Evolutionary conservation across 2,797 vertebrate genomes (phyloP), one percentile per base, ranked within the genome.

Genomic region (Merluccius polli): DNA sequence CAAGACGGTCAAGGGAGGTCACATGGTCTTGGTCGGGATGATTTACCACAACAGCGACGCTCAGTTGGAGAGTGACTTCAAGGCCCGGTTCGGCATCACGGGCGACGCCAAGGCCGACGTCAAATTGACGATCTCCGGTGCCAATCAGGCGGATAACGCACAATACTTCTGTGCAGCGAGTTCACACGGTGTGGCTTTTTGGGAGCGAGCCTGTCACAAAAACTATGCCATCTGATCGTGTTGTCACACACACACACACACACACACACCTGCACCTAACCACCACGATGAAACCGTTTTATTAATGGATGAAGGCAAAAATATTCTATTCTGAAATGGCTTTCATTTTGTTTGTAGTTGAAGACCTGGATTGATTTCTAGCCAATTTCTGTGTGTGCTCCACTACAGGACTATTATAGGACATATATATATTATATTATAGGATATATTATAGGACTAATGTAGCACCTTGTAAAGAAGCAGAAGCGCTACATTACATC

Each of bases 11-110:
- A 18, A 31, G 67, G 73, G 69, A 72, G 76, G 44, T 15, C 75
- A n/a, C 6, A 32, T 2, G 7, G 2, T 83, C 41, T 69, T 90
- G 73, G 16, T 48, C 44, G 44, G 44, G 44, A 48, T 18, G 44
- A 48, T 48, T 48, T 48, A 48, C 16, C 44, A 21, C 44, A 21
- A 48, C 16, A 21, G 1, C 4, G 44, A 6, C 4, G 44, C 44
- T 13, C 44, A 48, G 44, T 3, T 21, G 44, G 44, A 48, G 44
- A 18, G 16, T 18, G 44, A 6, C 12, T 48, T 48, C 44, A 48
- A 7, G 2, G 18, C 44, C 44, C 15, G 44, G 18, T 48, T 48
- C 7, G 44, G 44, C 16, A 48, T 48, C 44, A 21, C 16, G 44
- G 44, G 44, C 15, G 44, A 48, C 44, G 16, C 18, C 0, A 48